Evolutionary conservation across 1,140 invertebrate species (phyloP), one percentile per base, ranked within the genome.

Genomic region (Drosophila micromelanica): DNA sequence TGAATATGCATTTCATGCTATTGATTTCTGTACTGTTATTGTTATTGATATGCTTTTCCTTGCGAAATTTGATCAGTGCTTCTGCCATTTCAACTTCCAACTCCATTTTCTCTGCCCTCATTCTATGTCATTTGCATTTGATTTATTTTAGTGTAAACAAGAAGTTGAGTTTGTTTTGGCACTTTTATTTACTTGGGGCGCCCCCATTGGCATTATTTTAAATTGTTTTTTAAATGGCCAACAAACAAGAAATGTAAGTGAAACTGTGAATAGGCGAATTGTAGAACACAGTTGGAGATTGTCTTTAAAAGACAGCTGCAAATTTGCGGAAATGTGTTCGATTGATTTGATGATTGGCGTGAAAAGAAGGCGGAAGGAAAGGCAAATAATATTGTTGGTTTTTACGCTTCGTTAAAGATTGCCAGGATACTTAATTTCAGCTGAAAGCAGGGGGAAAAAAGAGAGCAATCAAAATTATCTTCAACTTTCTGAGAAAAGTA

Each of bases 141-240:
- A 49, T 42, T 81, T 74, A 48, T 72, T 63, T 68, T 49, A 51
- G 60, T 77, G 78, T 51, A 68, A 73, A 56, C 64, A 73, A 55
- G 61, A 68, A 68, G 49, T 73, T 60, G 38, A 48, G 30, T 73
- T 73, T 68, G 35, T 42, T 61, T 69, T 69, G 64, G 23, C 71
- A 56, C 57, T 73, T 69, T 49, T 73, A 65, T 69, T 69, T 61
- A 57, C 71, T 27, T 49, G n/a, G 27, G 42, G 48, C 27, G 42
- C 30, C 30, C 17, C 64, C 68, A 78, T n/a, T 59, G 60, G 71
- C 74, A 78, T 67, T 78, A 67, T 71, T 78, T 75, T 54, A 82
- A 82, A 82, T 82, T 82, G 79, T 82, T 71, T 82, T 82, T 56
- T 75, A 80, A 80, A 80, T 68, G 78, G 72, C 71, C 62, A 56